phyloP scores from a whole-genome alignment of 2,888 invertebrate genomes.

The Drosophila longiperda region DNA sequence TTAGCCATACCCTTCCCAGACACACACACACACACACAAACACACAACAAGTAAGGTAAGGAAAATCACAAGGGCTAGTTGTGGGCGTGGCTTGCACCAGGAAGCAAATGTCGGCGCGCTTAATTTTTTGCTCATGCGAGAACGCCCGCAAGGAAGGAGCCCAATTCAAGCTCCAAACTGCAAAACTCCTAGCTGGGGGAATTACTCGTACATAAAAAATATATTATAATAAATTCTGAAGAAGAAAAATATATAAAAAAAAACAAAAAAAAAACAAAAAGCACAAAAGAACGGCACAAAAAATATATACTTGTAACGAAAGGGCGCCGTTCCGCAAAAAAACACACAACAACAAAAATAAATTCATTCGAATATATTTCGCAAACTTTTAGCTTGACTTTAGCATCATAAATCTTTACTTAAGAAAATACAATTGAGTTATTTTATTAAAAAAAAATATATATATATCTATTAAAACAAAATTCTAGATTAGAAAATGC shows the following conservation, averaged over 20 bases:
- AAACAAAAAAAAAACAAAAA: slow-evolving; percentile 1
- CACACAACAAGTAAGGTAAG: slow-evolving; percentile 3
- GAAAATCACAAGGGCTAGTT: slow-evolving; percentile 19
- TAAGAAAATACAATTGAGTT: background rate
- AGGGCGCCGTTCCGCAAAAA: slow-evolving; percentile 33
- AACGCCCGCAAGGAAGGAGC: slow-evolving; percentile 34
- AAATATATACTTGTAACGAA: slow-evolving; percentile 32
- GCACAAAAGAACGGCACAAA: slow-evolving; percentile 2
- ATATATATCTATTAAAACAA: background rate
- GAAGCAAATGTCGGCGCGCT: slow-evolving; percentile 62
- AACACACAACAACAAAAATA: slow-evolving; percentile 16
- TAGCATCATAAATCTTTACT: background rate
- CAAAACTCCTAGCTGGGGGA: slow-evolving; percentile 30
- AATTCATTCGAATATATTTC: background rate
- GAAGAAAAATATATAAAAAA: slow-evolving; percentile 6
- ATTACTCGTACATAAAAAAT: slow-evolving; percentile 37
- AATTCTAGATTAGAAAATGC: background rate
- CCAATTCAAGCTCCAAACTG: slow-evolving; percentile 38
- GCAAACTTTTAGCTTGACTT: background rate
- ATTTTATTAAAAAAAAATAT: background rate
- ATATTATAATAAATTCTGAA: slow-evolving; percentile 49
- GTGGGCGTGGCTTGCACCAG: slow-evolving; percentile 54
- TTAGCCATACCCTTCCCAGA: slow-evolving; percentile 34
- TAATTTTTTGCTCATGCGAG: slow-evolving; percentile 53
- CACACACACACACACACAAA: background rate